phyloP scores from a whole-genome alignment of 2,797 vertebrate genomes.

The Pempheris klunzingeri region DNA sequence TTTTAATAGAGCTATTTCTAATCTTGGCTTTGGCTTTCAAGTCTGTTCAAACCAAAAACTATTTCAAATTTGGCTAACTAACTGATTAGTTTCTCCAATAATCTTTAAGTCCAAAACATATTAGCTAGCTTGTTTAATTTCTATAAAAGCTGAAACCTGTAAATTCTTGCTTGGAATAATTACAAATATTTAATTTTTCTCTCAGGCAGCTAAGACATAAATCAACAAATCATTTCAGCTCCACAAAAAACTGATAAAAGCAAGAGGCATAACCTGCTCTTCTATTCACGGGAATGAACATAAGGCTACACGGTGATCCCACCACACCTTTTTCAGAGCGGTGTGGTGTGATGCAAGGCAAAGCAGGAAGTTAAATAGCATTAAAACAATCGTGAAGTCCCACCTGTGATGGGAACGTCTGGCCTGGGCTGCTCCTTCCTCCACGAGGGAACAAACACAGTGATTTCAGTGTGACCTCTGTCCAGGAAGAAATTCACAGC shows the following conservation, averaged over 20 bases:
- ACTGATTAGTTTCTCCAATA: not conserved
- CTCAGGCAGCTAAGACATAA: not conserved
- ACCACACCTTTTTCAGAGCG: not conserved
- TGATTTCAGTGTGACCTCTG: slow-evolving; percentile 93
- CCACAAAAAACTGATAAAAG: not conserved
- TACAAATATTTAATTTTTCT: not conserved
- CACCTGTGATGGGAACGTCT: slow-evolving; percentile 96
- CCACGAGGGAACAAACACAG: slow-evolving; percentile 97
- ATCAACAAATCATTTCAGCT: not conserved
- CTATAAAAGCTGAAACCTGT: not conserved
- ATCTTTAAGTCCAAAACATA: not conserved
- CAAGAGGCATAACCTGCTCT: not conserved
- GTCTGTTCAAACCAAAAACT: not conserved
- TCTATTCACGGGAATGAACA: not conserved
- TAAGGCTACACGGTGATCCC: not conserved
- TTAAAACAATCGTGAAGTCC: not conserved
- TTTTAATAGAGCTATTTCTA: not conserved
- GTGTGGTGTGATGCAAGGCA: not conserved
- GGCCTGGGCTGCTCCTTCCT: slow-evolving; percentile 96
- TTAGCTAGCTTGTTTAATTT: not conserved
- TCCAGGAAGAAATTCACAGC: slow-evolving; percentile 96
- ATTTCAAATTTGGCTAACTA: not conserved
- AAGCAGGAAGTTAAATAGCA: slow-evolving; percentile 29
- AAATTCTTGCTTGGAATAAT: not conserved
- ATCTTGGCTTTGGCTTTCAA: not conserved